Evolutionary conservation across 2,888 invertebrate species (phyloP).

Genomic region (Odiellus spinosus): DNA sequence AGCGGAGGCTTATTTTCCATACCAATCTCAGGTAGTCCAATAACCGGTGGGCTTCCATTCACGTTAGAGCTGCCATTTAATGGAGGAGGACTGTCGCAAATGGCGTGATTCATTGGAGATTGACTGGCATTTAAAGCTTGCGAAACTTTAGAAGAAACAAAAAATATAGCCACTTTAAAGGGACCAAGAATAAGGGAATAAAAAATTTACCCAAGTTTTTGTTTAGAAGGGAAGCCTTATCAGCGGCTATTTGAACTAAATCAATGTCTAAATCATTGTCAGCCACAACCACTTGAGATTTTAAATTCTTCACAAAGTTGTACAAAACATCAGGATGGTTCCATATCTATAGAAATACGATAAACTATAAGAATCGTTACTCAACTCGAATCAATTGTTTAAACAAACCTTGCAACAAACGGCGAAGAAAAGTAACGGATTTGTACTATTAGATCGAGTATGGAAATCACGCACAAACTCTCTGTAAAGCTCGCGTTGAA

Average conservation of each 20-base stretch:
- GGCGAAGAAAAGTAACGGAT: constrained; percentile 93
- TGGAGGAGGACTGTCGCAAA: no score
- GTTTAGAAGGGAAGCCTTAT: no score
- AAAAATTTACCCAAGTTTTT: no score
- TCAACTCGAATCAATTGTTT: background rate
- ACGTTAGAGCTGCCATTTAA: no score
- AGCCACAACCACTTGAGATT: constrained; percentile 31
- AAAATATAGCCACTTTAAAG: no score
- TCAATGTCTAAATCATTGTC: constrained; percentile 25
- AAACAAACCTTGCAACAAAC: constrained; percentile 77
- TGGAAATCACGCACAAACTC: constrained; percentile 59
- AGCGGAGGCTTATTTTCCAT: no score
- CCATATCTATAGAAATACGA: constrained; percentile 49
- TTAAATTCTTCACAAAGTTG: constrained; percentile 63
- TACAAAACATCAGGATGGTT: constrained; percentile 85
- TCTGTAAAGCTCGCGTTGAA: constrained; percentile 79
- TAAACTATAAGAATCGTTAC: constrained; percentile 1
- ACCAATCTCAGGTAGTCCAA: no score
- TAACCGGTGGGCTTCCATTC: no score
- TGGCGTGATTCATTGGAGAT: no score
- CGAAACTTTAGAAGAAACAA: no score
- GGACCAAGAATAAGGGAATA: no score
- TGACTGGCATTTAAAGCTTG: no score
- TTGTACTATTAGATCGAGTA: constrained; percentile 44
- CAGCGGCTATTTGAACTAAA: constrained; percentile 11